phyloP scores from a whole-genome alignment of 1,140 invertebrate genomes.

The Cotesia typhae region DNA sequence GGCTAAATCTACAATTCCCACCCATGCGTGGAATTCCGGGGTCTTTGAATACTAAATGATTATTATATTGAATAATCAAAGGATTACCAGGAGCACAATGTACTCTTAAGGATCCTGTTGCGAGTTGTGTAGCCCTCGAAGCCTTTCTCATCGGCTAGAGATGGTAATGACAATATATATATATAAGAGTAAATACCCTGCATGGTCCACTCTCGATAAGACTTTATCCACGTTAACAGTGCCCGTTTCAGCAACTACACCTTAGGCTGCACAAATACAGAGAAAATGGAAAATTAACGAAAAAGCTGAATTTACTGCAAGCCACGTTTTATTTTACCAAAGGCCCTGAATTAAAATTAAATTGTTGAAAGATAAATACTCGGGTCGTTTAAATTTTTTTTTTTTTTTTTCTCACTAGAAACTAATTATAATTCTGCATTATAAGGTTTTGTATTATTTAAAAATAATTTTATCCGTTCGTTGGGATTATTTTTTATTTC shows the following conservation, averaged over 20 bases:
- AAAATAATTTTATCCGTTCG: no score
- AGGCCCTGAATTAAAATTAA: no score
- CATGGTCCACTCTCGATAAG: slow-evolving; percentile 32
- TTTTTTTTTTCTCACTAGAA: no score
- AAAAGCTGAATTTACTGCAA: no score
- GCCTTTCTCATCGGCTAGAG: slow-evolving; percentile 12
- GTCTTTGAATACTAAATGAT: slow-evolving; percentile 8
- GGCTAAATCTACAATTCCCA: neutral
- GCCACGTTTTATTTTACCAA: no score
- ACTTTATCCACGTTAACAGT: slow-evolving; percentile 31
- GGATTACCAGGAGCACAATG: slow-evolving; percentile 16
- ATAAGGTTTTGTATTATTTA: no score
- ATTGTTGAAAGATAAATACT: no score
- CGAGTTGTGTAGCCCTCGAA: slow-evolving; percentile 7
- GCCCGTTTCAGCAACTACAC: neutral
- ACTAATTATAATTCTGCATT: no score
- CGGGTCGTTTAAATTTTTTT: no score
- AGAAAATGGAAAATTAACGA: neutral
- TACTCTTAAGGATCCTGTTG: neutral
- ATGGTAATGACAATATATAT: neutral
- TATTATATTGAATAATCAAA: slow-evolving; percentile 29
- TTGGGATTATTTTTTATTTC: no score
- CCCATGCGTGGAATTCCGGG: neutral
- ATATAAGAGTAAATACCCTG: slow-evolving; percentile 5
- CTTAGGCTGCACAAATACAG: neutral